phyloP scores from a whole-genome alignment of 2,113 vertebrate genomes.

The Phyllopteryx taeniolatus region DNA sequence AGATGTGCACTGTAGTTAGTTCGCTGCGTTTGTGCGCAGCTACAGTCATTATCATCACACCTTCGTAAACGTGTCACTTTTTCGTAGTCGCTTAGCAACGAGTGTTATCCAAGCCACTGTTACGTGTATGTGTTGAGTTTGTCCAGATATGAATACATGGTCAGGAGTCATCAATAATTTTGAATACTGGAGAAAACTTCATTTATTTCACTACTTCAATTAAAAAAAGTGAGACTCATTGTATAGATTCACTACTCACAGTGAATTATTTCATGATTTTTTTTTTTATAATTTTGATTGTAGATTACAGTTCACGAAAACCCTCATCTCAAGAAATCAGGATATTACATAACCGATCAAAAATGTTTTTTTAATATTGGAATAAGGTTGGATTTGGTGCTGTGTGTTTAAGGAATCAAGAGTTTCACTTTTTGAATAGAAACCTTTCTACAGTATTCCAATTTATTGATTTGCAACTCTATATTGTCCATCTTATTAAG shows the following conservation, averaged over 20 bases:
- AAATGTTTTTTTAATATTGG: neutral
- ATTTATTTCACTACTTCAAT: neutral
- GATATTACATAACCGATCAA: neutral
- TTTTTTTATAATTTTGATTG: neutral
- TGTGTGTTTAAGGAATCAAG: neutral
- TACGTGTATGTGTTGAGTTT: constrained; percentile 7
- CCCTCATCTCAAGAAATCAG: neutral
- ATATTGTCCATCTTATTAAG: neutral
- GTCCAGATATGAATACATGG: constrained; percentile 23
- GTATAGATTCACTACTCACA: constrained; percentile 13
- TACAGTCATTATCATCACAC: constrained; percentile 13
- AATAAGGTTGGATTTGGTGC: neutral
- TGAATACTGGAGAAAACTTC: neutral
- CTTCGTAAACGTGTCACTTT: constrained; percentile 1
- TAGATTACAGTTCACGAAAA: no score
- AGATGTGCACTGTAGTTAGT: constrained; percentile 42
- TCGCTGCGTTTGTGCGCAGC: constrained; percentile 25
- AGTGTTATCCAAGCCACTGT: neutral
- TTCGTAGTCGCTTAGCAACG: neutral
- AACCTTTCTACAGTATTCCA: neutral
- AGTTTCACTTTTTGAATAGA: neutral
- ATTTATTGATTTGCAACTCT: neutral
- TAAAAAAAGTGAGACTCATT: neutral
- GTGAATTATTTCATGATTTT: neutral
- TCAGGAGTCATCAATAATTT: constrained; percentile 6